Conservation (phyloP, 2,113 vertebrate genomes). For the Phylloscopus whistleri region DNA sequence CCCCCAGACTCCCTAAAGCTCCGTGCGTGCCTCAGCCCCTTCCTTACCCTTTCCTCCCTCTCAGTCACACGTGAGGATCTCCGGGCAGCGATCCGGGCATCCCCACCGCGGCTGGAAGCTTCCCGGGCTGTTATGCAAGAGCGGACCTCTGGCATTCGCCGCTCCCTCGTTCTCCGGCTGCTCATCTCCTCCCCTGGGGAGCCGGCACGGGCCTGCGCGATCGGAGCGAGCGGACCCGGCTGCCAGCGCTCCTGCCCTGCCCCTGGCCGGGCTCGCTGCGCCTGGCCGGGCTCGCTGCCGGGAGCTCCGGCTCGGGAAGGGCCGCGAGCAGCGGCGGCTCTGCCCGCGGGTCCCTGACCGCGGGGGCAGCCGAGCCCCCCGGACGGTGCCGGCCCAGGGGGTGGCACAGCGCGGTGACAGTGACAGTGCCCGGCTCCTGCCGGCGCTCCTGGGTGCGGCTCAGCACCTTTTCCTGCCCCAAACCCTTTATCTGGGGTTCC, state of each 20-base stretch:
- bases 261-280: neutral
- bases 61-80: neutral
- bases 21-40: rapidly evolving
- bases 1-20: neutral
- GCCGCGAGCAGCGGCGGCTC: rapidly evolving
- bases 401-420: neutral
- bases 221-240: neutral
- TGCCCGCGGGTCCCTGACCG: rapidly evolving
- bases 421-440: neutral
- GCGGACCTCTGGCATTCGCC: neutral
- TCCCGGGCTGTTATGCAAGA: neutral
- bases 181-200: neutral
- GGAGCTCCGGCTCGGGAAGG: rapidly evolving
- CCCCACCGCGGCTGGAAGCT: neutral
- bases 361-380: neutral
- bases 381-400: rapidly evolving
- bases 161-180: neutral
- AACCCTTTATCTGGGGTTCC: neutral
- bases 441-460: neutral
- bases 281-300: neutral
- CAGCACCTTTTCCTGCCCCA: neutral
- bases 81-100: neutral
- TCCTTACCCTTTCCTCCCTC: neutral
- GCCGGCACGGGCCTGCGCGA: neutral
- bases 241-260: neutral